phyloP scores from a whole-genome alignment of 2,888 invertebrate genomes.

The Callinectes sapidus region DNA sequence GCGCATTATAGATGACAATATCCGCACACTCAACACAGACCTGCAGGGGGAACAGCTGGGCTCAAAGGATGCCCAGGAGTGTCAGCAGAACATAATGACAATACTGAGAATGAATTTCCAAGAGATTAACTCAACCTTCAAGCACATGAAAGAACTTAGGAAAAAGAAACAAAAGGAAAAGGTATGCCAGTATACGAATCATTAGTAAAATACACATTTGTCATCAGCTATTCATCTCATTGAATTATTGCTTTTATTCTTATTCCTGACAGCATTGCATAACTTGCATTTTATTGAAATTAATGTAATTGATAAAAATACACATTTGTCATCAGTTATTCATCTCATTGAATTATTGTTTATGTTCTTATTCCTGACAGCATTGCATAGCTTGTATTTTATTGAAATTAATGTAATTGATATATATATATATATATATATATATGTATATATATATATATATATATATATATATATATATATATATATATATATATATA shows the following conservation, averaged over 20 bases:
- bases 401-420: too few relatives aligned
- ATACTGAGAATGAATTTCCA: slow-evolving; percentile 62
- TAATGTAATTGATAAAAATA: neutral
- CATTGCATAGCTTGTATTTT: neutral
- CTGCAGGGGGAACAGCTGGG: slow-evolving; percentile 93
- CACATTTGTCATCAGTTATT: neutral
- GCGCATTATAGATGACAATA: slow-evolving; percentile 74
- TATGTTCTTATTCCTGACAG: neutral
- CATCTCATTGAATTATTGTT: neutral
- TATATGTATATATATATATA: too few relatives aligned
- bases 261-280: neutral
- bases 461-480: too few relatives aligned
- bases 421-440: too few relatives aligned
- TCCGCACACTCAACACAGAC: slow-evolving; percentile 81
- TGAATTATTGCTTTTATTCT: neutral
- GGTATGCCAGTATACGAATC: slow-evolving; percentile 14
- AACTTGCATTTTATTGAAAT: neutral
- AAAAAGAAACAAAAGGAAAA: slow-evolving; percentile 66
- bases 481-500: too few relatives aligned
- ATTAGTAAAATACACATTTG: neutral
- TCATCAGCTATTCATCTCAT: neutral
- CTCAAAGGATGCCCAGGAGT: slow-evolving; percentile 67
- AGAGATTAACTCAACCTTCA: slow-evolving; percentile 53
- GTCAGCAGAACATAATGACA: slow-evolving; percentile 56
- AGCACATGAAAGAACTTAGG: slow-evolving; percentile 64